Conservation (phyloP, 2,888 invertebrate genomes). For the Exephanes ischioxanthus region DNA sequence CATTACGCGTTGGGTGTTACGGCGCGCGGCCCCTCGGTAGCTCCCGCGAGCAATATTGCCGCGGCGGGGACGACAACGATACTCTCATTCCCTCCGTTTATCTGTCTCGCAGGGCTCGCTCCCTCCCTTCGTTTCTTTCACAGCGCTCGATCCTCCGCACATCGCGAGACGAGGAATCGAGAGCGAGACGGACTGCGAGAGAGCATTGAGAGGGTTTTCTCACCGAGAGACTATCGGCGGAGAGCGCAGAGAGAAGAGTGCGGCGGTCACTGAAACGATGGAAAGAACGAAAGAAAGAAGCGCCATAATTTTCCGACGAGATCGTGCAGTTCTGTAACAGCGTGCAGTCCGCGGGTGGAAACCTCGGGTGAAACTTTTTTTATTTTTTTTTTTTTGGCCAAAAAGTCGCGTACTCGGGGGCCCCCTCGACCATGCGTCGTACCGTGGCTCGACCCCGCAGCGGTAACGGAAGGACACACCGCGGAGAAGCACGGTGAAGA, state of each 20-base stretch:
- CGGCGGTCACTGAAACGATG: slow-evolving; percentile 51
- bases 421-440: not conserved
- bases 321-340: slow-evolving; percentile 69
- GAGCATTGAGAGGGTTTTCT: slow-evolving; percentile 4
- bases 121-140: slow-evolving; percentile 41
- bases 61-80: slow-evolving; percentile 56
- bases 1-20: slow-evolving; percentile 69
- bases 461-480: slow-evolving; percentile 9
- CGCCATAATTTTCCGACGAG: slow-evolving; percentile 76
- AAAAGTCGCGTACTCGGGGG: slow-evolving; percentile 22
- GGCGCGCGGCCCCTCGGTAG: slow-evolving; percentile 50
- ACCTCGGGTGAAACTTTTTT: slow-evolving; percentile 39
- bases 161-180: slow-evolving; percentile 49
- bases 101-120: slow-evolving; percentile 46
- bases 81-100: slow-evolving; percentile 63
- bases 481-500: slow-evolving; percentile 1
- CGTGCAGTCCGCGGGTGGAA: slow-evolving; percentile 12
- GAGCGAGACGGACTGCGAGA: slow-evolving; percentile 10
- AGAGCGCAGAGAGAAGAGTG: slow-evolving; percentile 1
- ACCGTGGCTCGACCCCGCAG: slow-evolving; percentile 8
- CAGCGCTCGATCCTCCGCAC: slow-evolving; percentile 69
- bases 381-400: slow-evolving; percentile 48
- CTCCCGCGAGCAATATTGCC: slow-evolving; percentile 74
- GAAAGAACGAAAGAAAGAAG: slow-evolving; percentile 70
- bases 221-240: slow-evolving; percentile 40